Evolutionary conservation across 2,888 invertebrate species (phyloP).

Genomic region (Dolichomitus sp.): DNA sequence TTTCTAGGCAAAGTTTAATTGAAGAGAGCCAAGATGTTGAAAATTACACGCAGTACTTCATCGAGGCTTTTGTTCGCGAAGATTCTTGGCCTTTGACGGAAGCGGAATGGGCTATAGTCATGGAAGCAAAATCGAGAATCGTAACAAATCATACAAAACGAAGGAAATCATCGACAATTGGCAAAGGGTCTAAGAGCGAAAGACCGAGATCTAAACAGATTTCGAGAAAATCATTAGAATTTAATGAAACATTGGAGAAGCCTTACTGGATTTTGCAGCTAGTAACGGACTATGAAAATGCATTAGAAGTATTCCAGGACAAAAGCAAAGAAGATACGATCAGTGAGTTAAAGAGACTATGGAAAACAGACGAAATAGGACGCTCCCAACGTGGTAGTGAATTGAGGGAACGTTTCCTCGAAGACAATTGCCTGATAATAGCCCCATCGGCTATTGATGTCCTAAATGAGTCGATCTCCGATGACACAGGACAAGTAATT

Average conservation of each 20-base stretch:
- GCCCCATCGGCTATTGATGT: slow-evolving; percentile 32
- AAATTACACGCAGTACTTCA: slow-evolving; percentile 58
- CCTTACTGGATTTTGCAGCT: slow-evolving; percentile 75
- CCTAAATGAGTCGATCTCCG: not conserved
- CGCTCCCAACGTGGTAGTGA: slow-evolving; percentile 70
- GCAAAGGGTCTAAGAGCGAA: slow-evolving; percentile 48
- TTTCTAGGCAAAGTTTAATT: slow-evolving; percentile 6
- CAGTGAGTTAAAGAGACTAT: slow-evolving; percentile 66
- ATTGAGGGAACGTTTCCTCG: slow-evolving; percentile 70
- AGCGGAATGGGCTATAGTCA: slow-evolving; percentile 83
- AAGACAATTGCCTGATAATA: slow-evolving; percentile 35
- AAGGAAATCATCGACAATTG: slow-evolving; percentile 20
- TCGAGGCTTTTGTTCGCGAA: slow-evolving; percentile 82
- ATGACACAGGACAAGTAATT: not conserved
- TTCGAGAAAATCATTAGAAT: slow-evolving; percentile 12
- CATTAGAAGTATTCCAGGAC: slow-evolving; percentile 69
- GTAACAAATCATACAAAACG: not conserved
- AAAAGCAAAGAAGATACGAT: slow-evolving; percentile 69
- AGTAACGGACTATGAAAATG: slow-evolving; percentile 65
- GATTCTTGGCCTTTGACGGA: slow-evolving; percentile 85
- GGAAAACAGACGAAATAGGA: slow-evolving; percentile 69
- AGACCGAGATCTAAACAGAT: slow-evolving; percentile 32
- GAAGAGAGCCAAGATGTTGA: not conserved
- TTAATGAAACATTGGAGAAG: slow-evolving; percentile 31
- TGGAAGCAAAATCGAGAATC: slow-evolving; percentile 69